These are phyloP conservation scores for Gadus macrocephalus DNA, from an alignment of 2,113 vertebrate species.

Conservation along the genomic window DNA sequence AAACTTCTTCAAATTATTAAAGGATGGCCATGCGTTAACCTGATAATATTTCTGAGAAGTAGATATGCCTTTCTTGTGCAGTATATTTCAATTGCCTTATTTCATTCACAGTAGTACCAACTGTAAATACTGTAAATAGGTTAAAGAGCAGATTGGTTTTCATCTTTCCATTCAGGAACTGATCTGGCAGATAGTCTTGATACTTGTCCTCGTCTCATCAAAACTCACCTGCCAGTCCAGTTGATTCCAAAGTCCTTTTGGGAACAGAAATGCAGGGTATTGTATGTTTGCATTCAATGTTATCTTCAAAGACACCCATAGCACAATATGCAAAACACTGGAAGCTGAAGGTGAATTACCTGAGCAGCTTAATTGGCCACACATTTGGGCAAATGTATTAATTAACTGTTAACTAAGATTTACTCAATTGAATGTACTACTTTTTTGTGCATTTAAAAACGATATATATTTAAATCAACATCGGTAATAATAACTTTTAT, in stretches of 20 bases:
- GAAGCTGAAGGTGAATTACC: too few species aligned
- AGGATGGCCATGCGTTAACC: too few species aligned
- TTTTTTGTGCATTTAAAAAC: too few species aligned
- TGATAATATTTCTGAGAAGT: too few species aligned
- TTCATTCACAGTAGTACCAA: too few species aligned
- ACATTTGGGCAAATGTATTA: neutral
- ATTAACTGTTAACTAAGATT: neutral
- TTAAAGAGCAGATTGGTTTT: neutral
- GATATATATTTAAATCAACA: too few species aligned
- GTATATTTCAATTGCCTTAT: too few species aligned
- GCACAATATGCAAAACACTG: too few species aligned
- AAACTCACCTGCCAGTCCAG: conserved; percentile 76
- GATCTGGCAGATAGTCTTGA: conserved; percentile 47
- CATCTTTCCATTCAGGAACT: conserved; percentile 38
- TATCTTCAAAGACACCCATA: too few species aligned
- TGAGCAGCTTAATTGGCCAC: neutral
- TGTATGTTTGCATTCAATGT: neutral
- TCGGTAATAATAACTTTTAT: too few species aligned
- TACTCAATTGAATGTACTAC: neutral
- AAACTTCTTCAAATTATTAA: neutral
- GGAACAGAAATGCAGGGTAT: conserved; percentile 80
- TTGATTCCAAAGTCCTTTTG: conserved; percentile 76
- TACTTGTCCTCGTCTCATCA: conserved; percentile 72
- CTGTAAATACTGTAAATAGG: neutral
- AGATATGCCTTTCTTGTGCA: too few species aligned